Percentiles rank a stretch among this genome's conserved stretches.
These are phyloP conservation scores for Hippoglossus stenolepis DNA, from an alignment of 2,113 vertebrate genomes.

Conservation along the genomic window DNA sequence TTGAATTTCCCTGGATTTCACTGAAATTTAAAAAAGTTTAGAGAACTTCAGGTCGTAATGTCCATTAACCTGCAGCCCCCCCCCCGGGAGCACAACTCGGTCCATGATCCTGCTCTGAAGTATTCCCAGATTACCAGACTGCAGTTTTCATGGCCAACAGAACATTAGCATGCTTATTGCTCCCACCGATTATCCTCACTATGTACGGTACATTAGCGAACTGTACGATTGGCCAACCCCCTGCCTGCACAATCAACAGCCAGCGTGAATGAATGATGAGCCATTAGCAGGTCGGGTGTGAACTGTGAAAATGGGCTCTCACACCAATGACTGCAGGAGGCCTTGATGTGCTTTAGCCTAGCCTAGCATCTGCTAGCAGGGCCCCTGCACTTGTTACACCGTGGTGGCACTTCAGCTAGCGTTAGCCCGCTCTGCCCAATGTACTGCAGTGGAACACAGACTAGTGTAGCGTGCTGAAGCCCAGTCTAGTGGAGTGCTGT, in stretches of 20 bases:
- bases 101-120: slow-evolving; percentile 38
- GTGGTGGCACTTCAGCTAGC: slow-evolving; percentile 53
- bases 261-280: slow-evolving; percentile 83
- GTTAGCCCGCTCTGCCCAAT: slow-evolving; percentile 66
- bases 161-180: slow-evolving; percentile 81
- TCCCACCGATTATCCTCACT: slow-evolving; percentile 79
- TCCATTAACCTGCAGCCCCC: slow-evolving; percentile 17
- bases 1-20: neutral
- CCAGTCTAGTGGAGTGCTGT: slow-evolving; percentile 81
- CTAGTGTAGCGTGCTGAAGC: slow-evolving; percentile 81
- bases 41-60: neutral
- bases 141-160: slow-evolving; percentile 75
- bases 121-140: slow-evolving; percentile 67
- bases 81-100: slow-evolving; percentile 19
- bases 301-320: slow-evolving; percentile 84
- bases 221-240: slow-evolving; percentile 80
- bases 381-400: slow-evolving; percentile 52
- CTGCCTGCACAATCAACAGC: slow-evolving; percentile 82
- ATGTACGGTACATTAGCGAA: slow-evolving; percentile 79
- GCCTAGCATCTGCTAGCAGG: slow-evolving; percentile 70
- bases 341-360: slow-evolving; percentile 75
- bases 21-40: neutral
- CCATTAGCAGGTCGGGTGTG: slow-evolving; percentile 84
- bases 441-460: slow-evolving; percentile 72
- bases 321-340: slow-evolving; percentile 84